These are phyloP conservation scores for Euphydryas editha DNA, from an alignment of 2,888 invertebrate genomes.

Conservation along the genomic window DNA sequence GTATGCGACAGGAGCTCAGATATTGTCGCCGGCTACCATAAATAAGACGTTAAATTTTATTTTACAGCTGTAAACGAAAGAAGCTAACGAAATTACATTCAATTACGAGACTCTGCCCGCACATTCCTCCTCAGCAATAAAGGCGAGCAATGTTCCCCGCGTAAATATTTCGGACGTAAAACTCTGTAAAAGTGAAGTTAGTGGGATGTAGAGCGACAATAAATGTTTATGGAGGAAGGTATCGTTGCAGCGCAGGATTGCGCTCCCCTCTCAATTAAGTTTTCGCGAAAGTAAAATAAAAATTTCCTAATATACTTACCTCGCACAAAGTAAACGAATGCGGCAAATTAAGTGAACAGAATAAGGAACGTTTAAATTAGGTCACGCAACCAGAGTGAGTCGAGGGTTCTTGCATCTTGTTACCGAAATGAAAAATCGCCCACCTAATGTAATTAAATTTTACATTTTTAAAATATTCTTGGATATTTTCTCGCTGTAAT, in stretches of 20 bases:
- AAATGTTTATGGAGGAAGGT: conserved; percentile 76
- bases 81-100: conserved; percentile 82
- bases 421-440: conserved; percentile 57
- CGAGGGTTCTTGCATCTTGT: conserved; percentile 62
- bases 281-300: conserved; percentile 69
- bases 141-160: conserved; percentile 71
- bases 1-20: conserved; percentile 56
- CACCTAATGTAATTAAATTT: conserved; percentile 70
- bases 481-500: conserved; percentile 29
- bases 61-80: conserved; percentile 80
- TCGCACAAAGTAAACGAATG: conserved; percentile 74
- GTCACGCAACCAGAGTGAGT: conserved; percentile 68
- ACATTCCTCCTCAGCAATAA: conserved; percentile 77
- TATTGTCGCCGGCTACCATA: conserved; percentile 78
- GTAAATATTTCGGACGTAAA: conserved; percentile 83
- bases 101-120: conserved; percentile 74
- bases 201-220: conserved; percentile 80
- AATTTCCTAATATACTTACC: conserved; percentile 69
- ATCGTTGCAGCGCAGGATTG: conserved; percentile 46
- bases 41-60: conserved; percentile 82
- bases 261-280: conserved; percentile 71
- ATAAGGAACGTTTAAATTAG: conserved; percentile 75
- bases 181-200: conserved; percentile 81
- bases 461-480: conserved; percentile 62
- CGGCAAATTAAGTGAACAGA: conserved; percentile 80